Base-by-base conservation (phyloP, 2,888 invertebrate genomes). In the Philhelius pedissequus region DNA sequence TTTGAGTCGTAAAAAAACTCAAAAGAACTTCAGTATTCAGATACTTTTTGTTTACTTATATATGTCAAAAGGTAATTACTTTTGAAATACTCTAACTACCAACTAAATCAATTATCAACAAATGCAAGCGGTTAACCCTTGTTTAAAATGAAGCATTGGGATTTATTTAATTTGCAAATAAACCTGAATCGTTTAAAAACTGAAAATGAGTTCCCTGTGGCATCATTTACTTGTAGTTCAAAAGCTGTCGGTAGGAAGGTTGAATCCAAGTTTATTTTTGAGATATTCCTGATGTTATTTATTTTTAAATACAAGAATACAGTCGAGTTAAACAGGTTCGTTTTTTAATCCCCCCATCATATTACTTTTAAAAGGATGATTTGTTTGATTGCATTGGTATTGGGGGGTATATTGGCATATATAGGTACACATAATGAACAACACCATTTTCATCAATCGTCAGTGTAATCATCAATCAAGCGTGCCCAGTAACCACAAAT, bases 401-500 rank as follows among this genome's bases (percentile, higher is more conserved):
- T 40, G 38, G 0, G 11, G 18, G 13, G n/a, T 11, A 38, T 5
- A 38, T 50, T n/a, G n/a, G n/a, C n/a, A 15, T 27, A 8, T 18
- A 50, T 8, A 50, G 6, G 4, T 3, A 20, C 5, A 13, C 3
- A 48, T 35, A 27, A 32, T 35, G 25, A n/a, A 45, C 56, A 60
- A 25, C 13, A 27, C 40, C 56, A 50, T 43, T 35, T n/a, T 30
- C 43, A 50, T 64, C 32, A 32, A 20, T 48, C 45, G 32, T 64
- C 70, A 70, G 35, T 30, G 64, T 76, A 71, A 81, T 81, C 81
- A 76, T 76, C 70, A 81, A 81, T 81, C 81, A 76, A 70, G 48
- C 43, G 27, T 43, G 48, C 30, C 52, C 58, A 15, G 52, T 48
- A 45, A 60, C 81, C 76, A 64, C 81, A 71, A 81, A 76, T 81